Conservation (phyloP, 2,797 vertebrate genomes). For the Poecilia gillii region DNA sequence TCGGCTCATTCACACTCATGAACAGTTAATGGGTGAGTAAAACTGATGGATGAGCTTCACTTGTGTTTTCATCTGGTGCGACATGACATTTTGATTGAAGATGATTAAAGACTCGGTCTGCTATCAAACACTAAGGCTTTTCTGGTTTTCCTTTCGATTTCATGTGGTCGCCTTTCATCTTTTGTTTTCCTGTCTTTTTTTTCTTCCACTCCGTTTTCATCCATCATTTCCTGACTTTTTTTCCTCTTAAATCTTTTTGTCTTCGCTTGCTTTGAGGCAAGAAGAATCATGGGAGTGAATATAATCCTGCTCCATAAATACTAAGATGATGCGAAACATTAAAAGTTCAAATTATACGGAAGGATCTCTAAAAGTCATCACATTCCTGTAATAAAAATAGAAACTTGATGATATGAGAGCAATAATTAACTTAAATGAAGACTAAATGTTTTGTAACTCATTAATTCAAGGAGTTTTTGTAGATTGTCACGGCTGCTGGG, state of each 20-base stretch:
- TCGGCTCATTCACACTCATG: conserved; percentile 35
- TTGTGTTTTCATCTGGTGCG: conserved; percentile 53
- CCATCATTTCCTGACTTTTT: not conserved
- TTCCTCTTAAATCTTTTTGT: not conserved
- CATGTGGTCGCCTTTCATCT: conserved; percentile 5
- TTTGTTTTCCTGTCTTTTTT: conserved; percentile 3
- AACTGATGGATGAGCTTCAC: conserved; percentile 61
- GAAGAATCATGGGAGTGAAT: not conserved
- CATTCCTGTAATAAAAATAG: not conserved
- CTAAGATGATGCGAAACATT: not conserved
- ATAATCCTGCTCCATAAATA: not conserved
- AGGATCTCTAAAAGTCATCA: not conserved
- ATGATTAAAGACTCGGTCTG: conserved; percentile 48
- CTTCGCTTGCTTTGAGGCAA: not conserved
- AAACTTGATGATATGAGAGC: not conserved
- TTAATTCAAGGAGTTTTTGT: no score
- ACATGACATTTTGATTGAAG: conserved; percentile 29
- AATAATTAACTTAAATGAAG: not conserved
- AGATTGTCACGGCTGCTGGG: no score
- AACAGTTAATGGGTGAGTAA: conserved; percentile 45
- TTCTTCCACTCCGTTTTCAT: not conserved
- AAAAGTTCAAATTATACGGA: not conserved
- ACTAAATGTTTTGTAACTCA: no score
- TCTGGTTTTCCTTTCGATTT: conserved; percentile 5
- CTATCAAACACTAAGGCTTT: conserved; percentile 19